These are phyloP conservation scores for Tadarida brasiliensis DNA, from an alignment of 2,797 vertebrate species.

Conservation along the genomic window DNA sequence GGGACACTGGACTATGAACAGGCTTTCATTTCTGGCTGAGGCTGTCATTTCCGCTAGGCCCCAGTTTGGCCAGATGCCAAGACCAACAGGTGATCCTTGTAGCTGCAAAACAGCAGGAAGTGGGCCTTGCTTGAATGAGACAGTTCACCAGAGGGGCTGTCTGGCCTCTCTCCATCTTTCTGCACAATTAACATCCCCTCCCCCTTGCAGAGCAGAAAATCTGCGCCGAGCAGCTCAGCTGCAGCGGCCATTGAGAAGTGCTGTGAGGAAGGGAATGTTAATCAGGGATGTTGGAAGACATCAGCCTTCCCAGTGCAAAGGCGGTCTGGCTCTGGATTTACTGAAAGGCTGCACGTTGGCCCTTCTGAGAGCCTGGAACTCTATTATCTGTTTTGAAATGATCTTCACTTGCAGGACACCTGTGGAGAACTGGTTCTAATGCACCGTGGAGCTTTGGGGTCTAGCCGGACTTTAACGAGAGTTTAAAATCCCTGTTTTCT, in stretches of 20 bases:
- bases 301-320: conserved; percentile 30
- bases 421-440: conserved; percentile 25
- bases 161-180: conserved; percentile 89
- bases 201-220: conserved; percentile 85
- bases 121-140: conserved; percentile 88
- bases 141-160: conserved; percentile 90
- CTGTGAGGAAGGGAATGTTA: conserved; percentile 77
- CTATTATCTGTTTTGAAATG: conserved; percentile 64
- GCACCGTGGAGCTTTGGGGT: neutral
- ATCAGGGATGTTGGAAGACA: conserved; percentile 78
- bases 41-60: conserved; percentile 94
- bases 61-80: conserved; percentile 90
- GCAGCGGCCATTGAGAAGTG: conserved; percentile 61
- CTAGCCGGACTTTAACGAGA: conserved; percentile 36
- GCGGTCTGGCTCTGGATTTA: neutral
- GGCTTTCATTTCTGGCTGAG: conserved; percentile 92
- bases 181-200: conserved; percentile 86
- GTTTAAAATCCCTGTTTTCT: conserved; percentile 64
- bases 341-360: neutral
- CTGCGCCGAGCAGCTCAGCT: conserved; percentile 86
- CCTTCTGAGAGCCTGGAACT: conserved; percentile 35
- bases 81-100: conserved; percentile 96
- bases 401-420: neutral
- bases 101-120: conserved; percentile 92
- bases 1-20: conserved; percentile 87